Conservation (phyloP, 2,113 vertebrate genomes). For the Gnathonemus longibarbis region DNA sequence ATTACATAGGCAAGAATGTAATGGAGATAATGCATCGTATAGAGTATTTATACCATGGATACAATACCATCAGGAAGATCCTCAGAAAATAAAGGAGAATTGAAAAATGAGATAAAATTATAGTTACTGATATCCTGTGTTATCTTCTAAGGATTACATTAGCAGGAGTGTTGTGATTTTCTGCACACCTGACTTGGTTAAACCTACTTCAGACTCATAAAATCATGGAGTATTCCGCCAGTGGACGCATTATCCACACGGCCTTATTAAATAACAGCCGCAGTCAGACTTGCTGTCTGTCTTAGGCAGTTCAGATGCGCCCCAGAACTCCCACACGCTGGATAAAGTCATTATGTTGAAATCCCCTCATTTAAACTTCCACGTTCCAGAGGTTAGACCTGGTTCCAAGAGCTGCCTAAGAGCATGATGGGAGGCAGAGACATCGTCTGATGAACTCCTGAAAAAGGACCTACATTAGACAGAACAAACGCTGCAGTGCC, state of each 20-base stretch:
- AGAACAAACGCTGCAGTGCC: not conserved
- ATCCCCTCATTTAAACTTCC: not conserved
- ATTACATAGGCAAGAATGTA: not conserved
- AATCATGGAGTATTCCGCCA: not conserved
- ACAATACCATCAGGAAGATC: not conserved
- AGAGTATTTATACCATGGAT: not conserved
- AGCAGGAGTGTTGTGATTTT: not conserved
- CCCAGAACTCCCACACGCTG: not conserved
- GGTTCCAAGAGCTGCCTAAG: not conserved
- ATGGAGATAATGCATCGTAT: not conserved
- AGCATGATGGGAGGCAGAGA: not conserved
- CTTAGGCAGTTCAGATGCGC: too few species aligned
- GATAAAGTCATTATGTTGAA: not conserved
- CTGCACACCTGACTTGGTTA: not conserved
- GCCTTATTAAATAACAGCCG: not conserved
- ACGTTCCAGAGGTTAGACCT: not conserved
- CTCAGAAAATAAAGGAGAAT: not conserved
- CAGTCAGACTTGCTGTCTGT: not conserved
- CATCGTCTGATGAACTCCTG: not conserved
- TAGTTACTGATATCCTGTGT: not conserved
- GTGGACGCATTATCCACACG: not conserved
- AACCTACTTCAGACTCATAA: not conserved
- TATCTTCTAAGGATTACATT: not conserved
- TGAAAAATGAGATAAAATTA: not conserved
- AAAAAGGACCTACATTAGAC: not conserved